Percentiles rank a stretch among this genome's conserved stretches.
phyloP scores from a whole-genome alignment of 2,797 vertebrate genomes.

The Okamejei kenojei region DNA sequence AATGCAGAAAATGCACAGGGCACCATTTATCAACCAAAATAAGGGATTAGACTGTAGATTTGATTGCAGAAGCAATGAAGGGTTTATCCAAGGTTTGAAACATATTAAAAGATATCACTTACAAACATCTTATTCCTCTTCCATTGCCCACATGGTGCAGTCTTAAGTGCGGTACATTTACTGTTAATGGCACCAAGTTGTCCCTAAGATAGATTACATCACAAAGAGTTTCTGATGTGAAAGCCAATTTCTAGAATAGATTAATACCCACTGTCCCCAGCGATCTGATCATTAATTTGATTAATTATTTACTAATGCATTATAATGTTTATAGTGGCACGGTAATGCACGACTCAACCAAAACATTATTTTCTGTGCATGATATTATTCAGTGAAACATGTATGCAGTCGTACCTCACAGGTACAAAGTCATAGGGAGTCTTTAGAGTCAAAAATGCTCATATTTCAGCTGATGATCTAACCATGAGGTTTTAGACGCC shows the following conservation, averaged over 20 bases:
- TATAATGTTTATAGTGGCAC: slow-evolving; percentile 15
- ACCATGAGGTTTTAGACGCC: neutral
- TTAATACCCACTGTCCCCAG: neutral
- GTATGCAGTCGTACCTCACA: neutral
- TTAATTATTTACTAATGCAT: slow-evolving; percentile 23
- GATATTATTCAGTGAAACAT: neutral
- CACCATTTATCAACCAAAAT: neutral
- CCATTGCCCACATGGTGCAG: neutral
- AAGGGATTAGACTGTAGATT: slow-evolving; percentile 6
- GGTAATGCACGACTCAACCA: neutral
- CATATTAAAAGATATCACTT: slow-evolving; percentile 4
- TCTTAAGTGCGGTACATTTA: slow-evolving; percentile 32
- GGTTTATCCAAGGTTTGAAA: slow-evolving; percentile 9
- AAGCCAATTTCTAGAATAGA: neutral
- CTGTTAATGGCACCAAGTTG: slow-evolving; percentile 33
- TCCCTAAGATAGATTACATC: slow-evolving; percentile 2
- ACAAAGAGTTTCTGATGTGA: neutral
- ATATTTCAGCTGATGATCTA: neutral
- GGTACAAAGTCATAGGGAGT: neutral
- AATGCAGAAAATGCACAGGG: neutral
- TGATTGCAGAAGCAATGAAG: neutral
- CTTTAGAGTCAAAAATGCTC: no score
- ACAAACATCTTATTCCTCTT: slow-evolving; percentile 21
- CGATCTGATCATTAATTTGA: slow-evolving; percentile 18
- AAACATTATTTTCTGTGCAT: neutral